Base-by-base conservation (phyloP, 1,140 invertebrate species). In the Neoseiulus cucumeris region DNA sequence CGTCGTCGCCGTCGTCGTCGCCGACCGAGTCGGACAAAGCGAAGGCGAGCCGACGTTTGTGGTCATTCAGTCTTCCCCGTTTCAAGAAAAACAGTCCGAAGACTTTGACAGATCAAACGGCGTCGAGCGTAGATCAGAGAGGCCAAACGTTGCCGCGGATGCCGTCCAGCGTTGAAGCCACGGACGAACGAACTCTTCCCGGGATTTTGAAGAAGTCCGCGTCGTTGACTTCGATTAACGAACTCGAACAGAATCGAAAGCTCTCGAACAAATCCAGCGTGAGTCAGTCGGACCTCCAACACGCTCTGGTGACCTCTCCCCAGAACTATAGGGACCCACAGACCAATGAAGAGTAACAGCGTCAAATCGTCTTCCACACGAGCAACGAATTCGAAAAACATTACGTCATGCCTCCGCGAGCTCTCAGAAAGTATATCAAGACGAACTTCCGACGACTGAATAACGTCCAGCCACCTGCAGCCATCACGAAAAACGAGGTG, bases 51-150 rank as follows among this genome's bases (percentile, higher is more conserved):
- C 14, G 51, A 25, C 51, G 51, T 5, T 33, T 59, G 14, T 59
- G 51, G 51, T 59, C 51, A 25, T 59, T 59, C 51, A 59, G 51
- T 59, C 22, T 59, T 14, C 51, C 51, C 14, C 51, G 51, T 9
- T 59, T 59, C 51, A 59, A 59, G 51, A 59, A 59, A 33, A 59
- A 59, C 51, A 59, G 22, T 25, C 12, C 51, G 4, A 59, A 59
- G 33, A 29, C 51, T 17, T 20, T 59, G 51, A 59, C 51, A 12
- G 51, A 59, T 25, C 25, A 20, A 28, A 14, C 51, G 22, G 2
- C 51, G 22, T 14, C 51, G 22, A 33, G 33, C 33, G 12, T 59
- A 25, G 51, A 59, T 2, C 25, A 59, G 25, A 25, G 51, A 14
- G 51, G 51, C 22, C 51, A 59, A 33, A 59, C 51, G 9, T 20